A percentile compares a stretch with the other conserved stretches of the same genome.
Conservation (phyloP, 2,797 vertebrate genomes). For the Enteromius treurensis region DNA sequence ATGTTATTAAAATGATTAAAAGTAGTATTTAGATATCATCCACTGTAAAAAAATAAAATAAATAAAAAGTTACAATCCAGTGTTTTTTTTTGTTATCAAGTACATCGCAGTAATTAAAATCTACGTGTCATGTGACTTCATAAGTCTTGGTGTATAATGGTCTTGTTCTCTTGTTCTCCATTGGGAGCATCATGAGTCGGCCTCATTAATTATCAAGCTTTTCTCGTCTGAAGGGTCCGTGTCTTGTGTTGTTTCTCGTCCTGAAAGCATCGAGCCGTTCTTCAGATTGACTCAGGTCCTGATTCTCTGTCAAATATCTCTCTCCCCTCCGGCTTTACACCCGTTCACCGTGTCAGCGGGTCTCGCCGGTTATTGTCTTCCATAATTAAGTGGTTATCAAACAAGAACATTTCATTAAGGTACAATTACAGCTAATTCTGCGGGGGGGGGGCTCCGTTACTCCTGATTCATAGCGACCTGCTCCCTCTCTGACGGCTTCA, state of each 20-base stretch:
- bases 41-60: background rate
- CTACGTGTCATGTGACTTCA: background rate
- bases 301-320: conserved; percentile 1
- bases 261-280: background rate
- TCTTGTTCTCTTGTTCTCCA: background rate
- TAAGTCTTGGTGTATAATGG: background rate
- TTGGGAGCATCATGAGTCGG: background rate
- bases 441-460: conserved; percentile 78
- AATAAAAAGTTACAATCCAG: too few relatives aligned
- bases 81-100: too few relatives aligned
- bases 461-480: conserved; percentile 84
- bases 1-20: background rate
- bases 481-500: conserved; percentile 78
- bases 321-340: background rate
- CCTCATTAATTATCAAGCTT: conserved; percentile 6
- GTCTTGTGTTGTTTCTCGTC: background rate
- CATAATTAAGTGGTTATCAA: conserved; percentile 95
- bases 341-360: conserved; percentile 74
- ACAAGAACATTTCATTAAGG: conserved; percentile 92
- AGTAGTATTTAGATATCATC: background rate
- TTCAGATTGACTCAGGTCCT: background rate
- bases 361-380: conserved; percentile 85
- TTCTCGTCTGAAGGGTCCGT: background rate
- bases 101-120: background rate
- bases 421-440: conserved; percentile 90